Percentiles rank a stretch among this genome's conserved stretches.
phyloP scores from a whole-genome alignment of 2,888 invertebrate species.

The Strigamia transsilvanica region DNA sequence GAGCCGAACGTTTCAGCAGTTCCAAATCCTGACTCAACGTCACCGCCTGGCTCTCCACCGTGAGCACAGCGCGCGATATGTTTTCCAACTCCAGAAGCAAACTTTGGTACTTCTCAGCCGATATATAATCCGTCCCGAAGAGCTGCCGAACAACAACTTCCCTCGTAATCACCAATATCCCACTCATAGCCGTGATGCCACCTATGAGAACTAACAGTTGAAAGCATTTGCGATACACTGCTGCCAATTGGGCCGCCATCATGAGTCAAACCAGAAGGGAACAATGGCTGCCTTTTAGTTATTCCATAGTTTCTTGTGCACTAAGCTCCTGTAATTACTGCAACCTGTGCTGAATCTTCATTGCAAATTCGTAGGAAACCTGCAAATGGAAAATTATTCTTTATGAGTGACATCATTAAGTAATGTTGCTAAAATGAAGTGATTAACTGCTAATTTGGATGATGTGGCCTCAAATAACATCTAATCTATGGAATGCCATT shows the following conservation, averaged over 20 bases:
- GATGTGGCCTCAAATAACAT: not conserved
- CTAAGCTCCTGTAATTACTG: constrained; percentile 1
- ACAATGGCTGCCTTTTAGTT: not conserved
- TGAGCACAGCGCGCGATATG: constrained; percentile 44
- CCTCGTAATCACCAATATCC: constrained; percentile 41
- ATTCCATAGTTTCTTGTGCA: not conserved
- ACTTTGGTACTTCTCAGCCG: constrained; percentile 47
- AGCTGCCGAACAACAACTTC: constrained; percentile 48
- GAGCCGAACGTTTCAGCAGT: constrained; percentile 35
- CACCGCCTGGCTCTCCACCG: constrained; percentile 48
- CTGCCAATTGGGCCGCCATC: constrained; percentile 14
- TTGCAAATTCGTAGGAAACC: not conserved
- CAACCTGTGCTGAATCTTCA: not conserved
- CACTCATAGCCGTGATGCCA: constrained; percentile 50
- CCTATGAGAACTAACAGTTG: constrained; percentile 50
- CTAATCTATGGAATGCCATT: not conserved
- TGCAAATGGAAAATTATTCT: constrained; percentile 13
- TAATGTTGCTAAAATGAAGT: not conserved
- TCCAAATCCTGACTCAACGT: constrained; percentile 51
- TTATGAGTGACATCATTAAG: not conserved
- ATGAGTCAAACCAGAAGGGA: not conserved
- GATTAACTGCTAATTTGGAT: not conserved
- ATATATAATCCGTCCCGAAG: constrained; percentile 50
- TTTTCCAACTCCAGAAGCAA: constrained; percentile 48
- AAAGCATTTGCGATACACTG: constrained; percentile 46